Conservation (phyloP, 1,140 invertebrate genomes). For the Diploscapter pachys region DNA sequence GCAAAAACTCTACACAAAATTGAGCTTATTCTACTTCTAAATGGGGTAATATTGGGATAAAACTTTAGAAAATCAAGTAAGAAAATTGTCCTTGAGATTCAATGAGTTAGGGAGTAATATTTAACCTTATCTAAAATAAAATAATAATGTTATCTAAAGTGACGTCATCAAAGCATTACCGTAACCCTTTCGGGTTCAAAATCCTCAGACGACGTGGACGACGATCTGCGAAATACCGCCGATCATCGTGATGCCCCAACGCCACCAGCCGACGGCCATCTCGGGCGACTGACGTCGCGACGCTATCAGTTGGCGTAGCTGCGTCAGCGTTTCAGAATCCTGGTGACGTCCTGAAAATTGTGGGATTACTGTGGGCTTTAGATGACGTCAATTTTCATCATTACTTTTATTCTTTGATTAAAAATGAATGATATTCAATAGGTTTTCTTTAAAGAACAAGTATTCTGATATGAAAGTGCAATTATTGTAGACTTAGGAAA, state of each 20-base stretch:
- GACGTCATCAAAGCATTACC: too few relatives aligned
- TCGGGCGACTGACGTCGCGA: constrained; percentile 48
- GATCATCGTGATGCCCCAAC: constrained; percentile 50
- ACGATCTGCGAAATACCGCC: constrained; percentile 45
- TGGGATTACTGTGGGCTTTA: neutral
- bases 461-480: neutral
- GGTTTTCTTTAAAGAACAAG: constrained; percentile 1
- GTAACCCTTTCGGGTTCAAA: too few relatives aligned
- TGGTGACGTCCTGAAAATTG: constrained; percentile 44
- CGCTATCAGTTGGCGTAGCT: constrained; percentile 47
- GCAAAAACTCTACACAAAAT: too few relatives aligned
- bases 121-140: too few relatives aligned
- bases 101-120: too few relatives aligned
- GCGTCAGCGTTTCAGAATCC: constrained; percentile 49
- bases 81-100: too few relatives aligned
- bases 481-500: neutral
- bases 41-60: too few relatives aligned
- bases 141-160: too few relatives aligned
- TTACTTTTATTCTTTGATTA: constrained; percentile 13
- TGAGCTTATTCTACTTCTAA: too few relatives aligned
- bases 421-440: constrained; percentile 4
- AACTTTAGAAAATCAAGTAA: too few relatives aligned
- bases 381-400: constrained; percentile 3
- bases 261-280: constrained; percentile 55
- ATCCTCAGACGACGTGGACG: constrained; percentile 18